phyloP scores from a whole-genome alignment of 30 jellyfish, hydroid and myxozoan species.

The Chironex yamaguchii region DNA sequence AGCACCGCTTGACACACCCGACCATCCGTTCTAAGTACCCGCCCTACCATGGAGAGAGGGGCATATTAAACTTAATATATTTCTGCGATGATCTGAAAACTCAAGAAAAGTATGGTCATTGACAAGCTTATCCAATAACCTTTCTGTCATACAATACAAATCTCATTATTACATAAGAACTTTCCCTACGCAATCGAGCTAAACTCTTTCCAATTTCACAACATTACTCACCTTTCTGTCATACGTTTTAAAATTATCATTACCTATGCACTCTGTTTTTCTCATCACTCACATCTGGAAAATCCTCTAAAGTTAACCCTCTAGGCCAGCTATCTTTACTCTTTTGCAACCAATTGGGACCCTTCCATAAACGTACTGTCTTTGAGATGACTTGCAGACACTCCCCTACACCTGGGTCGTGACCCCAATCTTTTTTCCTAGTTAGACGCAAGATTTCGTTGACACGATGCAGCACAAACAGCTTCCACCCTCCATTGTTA shows the following conservation, averaged over 20 bases:
- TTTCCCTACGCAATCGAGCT: not conserved
- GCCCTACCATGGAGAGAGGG: constrained; percentile 62
- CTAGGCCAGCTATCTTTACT: constrained; percentile 1
- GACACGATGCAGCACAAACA: constrained; percentile 50
- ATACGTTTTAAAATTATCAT: not conserved
- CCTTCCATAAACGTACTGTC: no score
- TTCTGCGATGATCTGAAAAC: not conserved
- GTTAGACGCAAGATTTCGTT: constrained; percentile 34
- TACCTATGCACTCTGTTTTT: not conserved
- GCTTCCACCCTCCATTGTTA: constrained; percentile 51
- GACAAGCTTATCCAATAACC: not conserved
- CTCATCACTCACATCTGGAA: not conserved
- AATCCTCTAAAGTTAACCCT: not conserved
- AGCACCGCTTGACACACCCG: constrained; percentile 37
- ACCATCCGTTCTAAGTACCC: constrained; percentile 54
- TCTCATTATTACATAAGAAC: not conserved
- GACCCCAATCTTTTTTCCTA: constrained; percentile 15
- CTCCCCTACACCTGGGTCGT: constrained; percentile 26
- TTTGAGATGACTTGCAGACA: no score
- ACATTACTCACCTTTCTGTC: not conserved
- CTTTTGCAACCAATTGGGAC: not conserved
- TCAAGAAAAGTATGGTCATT: not conserved
- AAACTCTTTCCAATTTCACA: not conserved
- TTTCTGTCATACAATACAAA: not conserved
- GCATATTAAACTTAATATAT: constrained; percentile 9